Conservation (phyloP, 2,113 vertebrate genomes). For the Panthera uncia region DNA sequence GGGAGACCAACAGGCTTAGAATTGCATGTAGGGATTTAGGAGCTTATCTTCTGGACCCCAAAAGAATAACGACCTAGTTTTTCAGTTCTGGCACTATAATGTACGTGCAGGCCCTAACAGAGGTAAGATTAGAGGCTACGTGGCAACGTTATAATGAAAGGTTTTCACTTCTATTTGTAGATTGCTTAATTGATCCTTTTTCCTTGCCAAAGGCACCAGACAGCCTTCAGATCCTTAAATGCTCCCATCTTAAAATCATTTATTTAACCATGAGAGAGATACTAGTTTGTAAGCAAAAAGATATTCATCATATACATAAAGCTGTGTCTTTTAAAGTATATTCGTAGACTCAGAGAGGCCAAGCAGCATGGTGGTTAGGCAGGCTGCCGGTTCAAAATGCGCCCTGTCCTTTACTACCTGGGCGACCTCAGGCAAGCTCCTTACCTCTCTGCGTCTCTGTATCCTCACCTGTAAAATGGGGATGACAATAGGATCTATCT, state of each 20-base stretch:
- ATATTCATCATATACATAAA: background rate
- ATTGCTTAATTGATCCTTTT: conserved; percentile 32
- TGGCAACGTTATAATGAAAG: conserved; percentile 11
- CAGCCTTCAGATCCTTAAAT: conserved; percentile 49
- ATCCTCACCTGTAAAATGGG: background rate
- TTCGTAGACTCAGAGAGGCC: background rate
- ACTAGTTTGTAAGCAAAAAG: conserved; percentile 50
- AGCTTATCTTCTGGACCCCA: background rate
- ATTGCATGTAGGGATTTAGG: background rate
- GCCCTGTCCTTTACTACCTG: background rate
- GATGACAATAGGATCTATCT: background rate
- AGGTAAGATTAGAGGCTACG: conserved; percentile 8
- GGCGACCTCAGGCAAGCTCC: background rate
- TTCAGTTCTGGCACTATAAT: background rate
- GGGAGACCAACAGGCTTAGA: background rate
- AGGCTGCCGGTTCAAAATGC: background rate
- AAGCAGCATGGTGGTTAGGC: fast-evolving
- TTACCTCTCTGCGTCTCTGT: background rate
- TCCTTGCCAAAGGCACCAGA: conserved; percentile 3
- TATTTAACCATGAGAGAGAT: background rate
- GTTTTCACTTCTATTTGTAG: conserved; percentile 49
- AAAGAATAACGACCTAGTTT: background rate
- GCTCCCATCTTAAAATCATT: conserved; percentile 26
- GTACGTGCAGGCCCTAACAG: background rate
- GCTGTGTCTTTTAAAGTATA: background rate